phyloP scores from a whole-genome alignment of 2,113 vertebrate species.

The Channa argus region DNA sequence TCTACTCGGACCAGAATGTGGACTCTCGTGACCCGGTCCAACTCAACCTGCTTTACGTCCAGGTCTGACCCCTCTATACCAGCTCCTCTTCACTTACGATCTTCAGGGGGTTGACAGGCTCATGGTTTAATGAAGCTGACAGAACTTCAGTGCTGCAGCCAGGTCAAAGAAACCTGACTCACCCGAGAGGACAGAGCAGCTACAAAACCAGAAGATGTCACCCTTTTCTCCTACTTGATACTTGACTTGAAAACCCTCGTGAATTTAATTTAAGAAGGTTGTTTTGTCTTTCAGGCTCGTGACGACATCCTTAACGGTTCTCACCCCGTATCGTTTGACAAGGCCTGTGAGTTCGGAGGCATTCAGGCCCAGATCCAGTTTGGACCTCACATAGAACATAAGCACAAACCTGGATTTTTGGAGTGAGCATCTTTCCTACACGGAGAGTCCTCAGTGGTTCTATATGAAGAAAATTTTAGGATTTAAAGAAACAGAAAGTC shows the following conservation, averaged over 20 bases:
- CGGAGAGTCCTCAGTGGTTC: no score
- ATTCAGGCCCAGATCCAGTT: conserved; percentile 99
- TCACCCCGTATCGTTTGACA: conserved; percentile 98
- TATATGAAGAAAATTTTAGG: no score
- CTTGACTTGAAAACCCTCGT: no score
- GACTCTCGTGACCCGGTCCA: conserved; percentile 98
- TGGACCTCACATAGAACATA: conserved; percentile 96
- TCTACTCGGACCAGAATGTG: conserved; percentile 99
- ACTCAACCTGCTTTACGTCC: conserved; percentile 97
- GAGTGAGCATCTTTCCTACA: conserved; percentile 86
- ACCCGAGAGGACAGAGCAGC: background rate
- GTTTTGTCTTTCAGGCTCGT: conserved; percentile 87
- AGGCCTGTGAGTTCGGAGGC: conserved; percentile 96
- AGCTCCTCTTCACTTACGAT: background rate
- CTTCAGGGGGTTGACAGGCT: no score
- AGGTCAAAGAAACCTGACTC: background rate
- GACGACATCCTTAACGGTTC: conserved; percentile 98
- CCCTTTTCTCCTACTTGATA: no score
- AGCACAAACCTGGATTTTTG: conserved; percentile 98
- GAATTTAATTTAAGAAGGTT: background rate
- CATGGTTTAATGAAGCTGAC: no score
- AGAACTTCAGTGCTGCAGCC: background rate
- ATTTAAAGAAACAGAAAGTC: no score
- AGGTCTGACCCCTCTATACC: conserved; percentile 81
- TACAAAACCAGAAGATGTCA: no score